phyloP scores from a whole-genome alignment of 2,113 vertebrate genomes.

The Gila orcuttii region DNA sequence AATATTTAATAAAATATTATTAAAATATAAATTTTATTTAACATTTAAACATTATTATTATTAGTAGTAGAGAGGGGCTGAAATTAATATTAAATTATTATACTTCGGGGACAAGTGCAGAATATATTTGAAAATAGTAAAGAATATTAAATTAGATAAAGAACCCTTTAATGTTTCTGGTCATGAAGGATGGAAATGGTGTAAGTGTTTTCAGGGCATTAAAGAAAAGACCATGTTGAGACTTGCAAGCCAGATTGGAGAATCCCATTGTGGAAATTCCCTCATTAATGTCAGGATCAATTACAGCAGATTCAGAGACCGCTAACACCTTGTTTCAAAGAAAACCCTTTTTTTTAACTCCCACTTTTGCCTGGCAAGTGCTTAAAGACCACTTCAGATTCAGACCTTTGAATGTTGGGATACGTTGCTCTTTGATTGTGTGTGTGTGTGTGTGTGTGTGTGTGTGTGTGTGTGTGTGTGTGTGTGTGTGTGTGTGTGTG shows the following conservation, averaged over 20 bases:
- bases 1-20: too few relatives aligned
- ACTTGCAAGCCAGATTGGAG: not conserved
- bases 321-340: not conserved
- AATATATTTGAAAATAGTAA: not conserved
- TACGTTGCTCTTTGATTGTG: not conserved
- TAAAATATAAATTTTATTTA: too few relatives aligned
- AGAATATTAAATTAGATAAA: not conserved
- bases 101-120: not conserved
- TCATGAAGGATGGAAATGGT: not conserved
- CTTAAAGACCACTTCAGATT: not conserved
- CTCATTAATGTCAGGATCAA: conserved; percentile 16
- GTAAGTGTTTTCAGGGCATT: not conserved
- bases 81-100: not conserved
- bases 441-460: conserved; percentile 1
- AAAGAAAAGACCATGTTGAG: not conserved
- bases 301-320: conserved; percentile 16
- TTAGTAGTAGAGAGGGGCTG: not conserved
- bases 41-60: too few relatives aligned
- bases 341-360: not conserved
- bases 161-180: not conserved
- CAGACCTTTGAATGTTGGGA: not conserved
- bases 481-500: too few relatives aligned
- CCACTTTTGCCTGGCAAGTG: not conserved
- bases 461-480: not conserved
- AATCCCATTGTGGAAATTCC: conserved; percentile 23